These are phyloP conservation scores for Riparia riparia DNA, from an alignment of 2,113 vertebrate species.

Conservation along the genomic window DNA sequence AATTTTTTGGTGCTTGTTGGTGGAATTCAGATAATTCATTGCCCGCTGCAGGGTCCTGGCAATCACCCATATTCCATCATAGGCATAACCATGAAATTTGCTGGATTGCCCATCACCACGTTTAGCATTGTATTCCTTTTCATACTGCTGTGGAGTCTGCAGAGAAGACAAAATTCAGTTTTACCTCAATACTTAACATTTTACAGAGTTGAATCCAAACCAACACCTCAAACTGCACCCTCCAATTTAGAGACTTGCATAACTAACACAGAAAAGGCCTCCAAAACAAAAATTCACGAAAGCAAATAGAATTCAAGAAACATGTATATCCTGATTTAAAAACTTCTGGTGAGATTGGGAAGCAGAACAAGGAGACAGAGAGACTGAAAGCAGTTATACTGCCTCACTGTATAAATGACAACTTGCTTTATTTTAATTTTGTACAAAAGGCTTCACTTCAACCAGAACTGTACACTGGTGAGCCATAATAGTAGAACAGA, in stretches of 20 bases:
- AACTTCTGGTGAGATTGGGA: background rate
- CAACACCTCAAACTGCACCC: background rate
- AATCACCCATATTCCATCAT: slow-evolving; percentile 99
- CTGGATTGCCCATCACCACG: slow-evolving; percentile 92
- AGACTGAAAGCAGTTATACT: background rate
- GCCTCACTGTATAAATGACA: background rate
- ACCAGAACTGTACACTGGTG: background rate
- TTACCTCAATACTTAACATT: background rate
- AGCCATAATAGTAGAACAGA: background rate
- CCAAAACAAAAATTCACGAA: background rate
- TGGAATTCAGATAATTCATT: slow-evolving; percentile 89
- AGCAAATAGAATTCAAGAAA: background rate
- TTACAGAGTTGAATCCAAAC: background rate
- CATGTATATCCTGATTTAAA: background rate
- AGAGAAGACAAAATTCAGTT: background rate
- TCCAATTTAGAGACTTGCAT: background rate
- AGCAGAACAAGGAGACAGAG: background rate
- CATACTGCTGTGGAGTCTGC: slow-evolving; percentile 96
- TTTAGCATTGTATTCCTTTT: slow-evolving; percentile 91
- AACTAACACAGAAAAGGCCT: background rate
- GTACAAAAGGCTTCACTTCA: background rate
- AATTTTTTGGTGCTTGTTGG: slow-evolving; percentile 86
- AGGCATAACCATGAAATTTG: slow-evolving; percentile 98
- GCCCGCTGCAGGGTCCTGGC: slow-evolving; percentile 92
- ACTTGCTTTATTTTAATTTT: background rate